A percentile compares a stretch with the other conserved stretches of the same genome.
These are phyloP conservation scores for Nematostella vectensis DNA, from an alignment of 92 coral and sea anemone genomes.

Conservation along the genomic window DNA sequence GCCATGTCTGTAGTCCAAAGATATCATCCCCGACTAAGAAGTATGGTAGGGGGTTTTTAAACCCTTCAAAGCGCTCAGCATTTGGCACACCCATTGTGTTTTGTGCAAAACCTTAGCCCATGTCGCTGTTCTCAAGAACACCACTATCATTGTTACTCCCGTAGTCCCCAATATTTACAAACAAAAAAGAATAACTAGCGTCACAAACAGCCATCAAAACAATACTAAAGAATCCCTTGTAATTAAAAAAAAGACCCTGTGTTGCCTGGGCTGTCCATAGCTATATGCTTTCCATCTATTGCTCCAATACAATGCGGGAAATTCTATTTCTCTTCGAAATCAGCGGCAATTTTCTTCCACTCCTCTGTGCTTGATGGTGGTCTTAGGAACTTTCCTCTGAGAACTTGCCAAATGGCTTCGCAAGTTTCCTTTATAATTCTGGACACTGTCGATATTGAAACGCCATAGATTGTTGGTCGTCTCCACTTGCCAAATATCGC, in stretches of 20 bases:
- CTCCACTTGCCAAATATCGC: slow-evolving; percentile 28
- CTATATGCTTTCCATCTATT: slow-evolving; percentile 44
- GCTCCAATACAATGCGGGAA: slow-evolving; percentile 41
- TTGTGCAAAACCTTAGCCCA: slow-evolving; percentile 37
- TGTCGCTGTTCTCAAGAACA: slow-evolving; percentile 28
- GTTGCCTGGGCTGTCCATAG: slow-evolving; percentile 39
- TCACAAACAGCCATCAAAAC: slow-evolving; percentile 40
- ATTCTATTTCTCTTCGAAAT: slow-evolving; percentile 32
- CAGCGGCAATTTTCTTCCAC: slow-evolving; percentile 33
- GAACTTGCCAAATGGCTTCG: slow-evolving; percentile 33
- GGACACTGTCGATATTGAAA: slow-evolving; percentile 36
- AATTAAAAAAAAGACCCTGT: slow-evolving; percentile 36
- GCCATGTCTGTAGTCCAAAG: slow-evolving; percentile 35
- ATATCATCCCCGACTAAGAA: slow-evolving; percentile 42
- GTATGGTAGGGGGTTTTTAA: slow-evolving; percentile 23
- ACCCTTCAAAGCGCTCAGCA: slow-evolving; percentile 26
- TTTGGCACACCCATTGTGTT: slow-evolving; percentile 21
- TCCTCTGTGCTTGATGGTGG: slow-evolving; percentile 30
- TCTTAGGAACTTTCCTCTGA: slow-evolving; percentile 31
- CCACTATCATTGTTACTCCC: slow-evolving; percentile 54
- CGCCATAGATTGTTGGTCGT: slow-evolving; percentile 29
- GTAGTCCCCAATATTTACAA: slow-evolving; percentile 38
- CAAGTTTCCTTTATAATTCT: slow-evolving; percentile 39
- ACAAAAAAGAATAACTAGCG: slow-evolving; percentile 30
- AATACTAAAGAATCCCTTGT: slow-evolving; percentile 40